These are phyloP conservation scores for Eupeodes corollae DNA, from an alignment of 1,140 invertebrate species.

Conservation along the genomic window DNA sequence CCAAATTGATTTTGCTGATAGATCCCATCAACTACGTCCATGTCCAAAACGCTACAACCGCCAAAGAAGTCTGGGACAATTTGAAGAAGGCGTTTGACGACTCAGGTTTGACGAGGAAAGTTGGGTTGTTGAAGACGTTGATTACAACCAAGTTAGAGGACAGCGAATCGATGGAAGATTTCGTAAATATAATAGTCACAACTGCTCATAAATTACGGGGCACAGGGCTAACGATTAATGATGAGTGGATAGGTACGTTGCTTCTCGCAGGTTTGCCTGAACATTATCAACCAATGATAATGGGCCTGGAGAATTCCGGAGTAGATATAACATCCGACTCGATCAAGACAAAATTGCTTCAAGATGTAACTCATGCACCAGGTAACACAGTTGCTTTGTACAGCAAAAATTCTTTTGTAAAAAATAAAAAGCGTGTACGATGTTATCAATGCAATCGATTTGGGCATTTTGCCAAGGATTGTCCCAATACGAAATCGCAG, in stretches of 20 bases:
- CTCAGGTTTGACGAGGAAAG: conserved; percentile 24
- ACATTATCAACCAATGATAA: conserved; percentile 35
- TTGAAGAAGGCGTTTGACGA: conserved; percentile 23
- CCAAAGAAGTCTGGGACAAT: conserved; percentile 22
- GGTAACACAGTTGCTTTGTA: too few relatives aligned
- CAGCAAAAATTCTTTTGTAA: too few relatives aligned
- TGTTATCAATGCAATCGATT: too few relatives aligned
- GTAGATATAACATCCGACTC: conserved; percentile 22
- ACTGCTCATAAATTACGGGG: conserved; percentile 24
- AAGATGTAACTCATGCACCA: conserved; percentile 12
- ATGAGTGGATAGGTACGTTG: conserved; percentile 28
- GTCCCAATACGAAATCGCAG: too few relatives aligned
- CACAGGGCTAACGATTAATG: conserved; percentile 23
- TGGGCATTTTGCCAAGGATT: too few relatives aligned
- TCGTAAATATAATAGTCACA: conserved; percentile 27
- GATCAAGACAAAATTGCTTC: conserved; percentile 35
- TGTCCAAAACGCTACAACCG: conserved; percentile 11
- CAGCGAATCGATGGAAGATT: conserved; percentile 22
- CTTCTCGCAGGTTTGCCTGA: conserved; percentile 31
- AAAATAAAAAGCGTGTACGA: too few relatives aligned
- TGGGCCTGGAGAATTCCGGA: conserved; percentile 29
- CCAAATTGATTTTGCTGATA: conserved; percentile 22
- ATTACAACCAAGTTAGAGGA: conserved; percentile 22
- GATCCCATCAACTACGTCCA: conserved; percentile 25
- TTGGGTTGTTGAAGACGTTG: conserved; percentile 21